Base-by-base conservation (phyloP, 2,888 invertebrate species). In the Meliscaeva auricollis region DNA sequence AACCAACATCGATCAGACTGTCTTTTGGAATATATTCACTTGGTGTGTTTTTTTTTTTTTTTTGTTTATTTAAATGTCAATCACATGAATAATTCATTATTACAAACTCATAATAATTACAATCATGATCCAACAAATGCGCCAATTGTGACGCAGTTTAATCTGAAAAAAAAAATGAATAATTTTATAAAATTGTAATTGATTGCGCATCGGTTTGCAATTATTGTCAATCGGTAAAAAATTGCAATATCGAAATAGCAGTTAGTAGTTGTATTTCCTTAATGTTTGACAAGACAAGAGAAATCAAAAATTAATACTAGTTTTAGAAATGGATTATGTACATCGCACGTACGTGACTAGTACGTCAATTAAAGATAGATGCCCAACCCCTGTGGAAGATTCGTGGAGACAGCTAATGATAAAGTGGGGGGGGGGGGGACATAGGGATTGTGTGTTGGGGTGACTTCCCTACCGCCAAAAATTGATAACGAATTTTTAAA, bases 51-150 rank as follows among this genome's bases (percentile, higher is more conserved):
- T 8, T 38, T 9, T 38, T 38, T 9, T 9, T 11, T 70, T 76
- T 20, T 56, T 35, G 3, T 4, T 56, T 13, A 66, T n/a, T n/a
- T n/a, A 58, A 69, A 58, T 78, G 56, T 58, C 64, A 50, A 70
- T 32, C 56, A 50, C 35, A 68, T 81, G 76, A 76, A 81, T 76
- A 35, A 81, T 76, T 81, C 76, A 81, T 81, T 52, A 50, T 11
- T 32, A 7, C 32, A 35, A 58, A 35, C 35, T 58, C 17, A 7
- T 20, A 76, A 62, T 64, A 62, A 69, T 69, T 69, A 58, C 75
- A 56, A 48, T 48, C 75, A 69, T 70, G 64, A 56, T 60, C 26
- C 30, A 13, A 58, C 68, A 54, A 62, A 80, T 68, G 41, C 68
- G 74, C 74, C 50, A 52, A 26, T 66, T 80, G 52, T 62, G 80